Evolutionary conservation across 64 coral and sea anemone genomes (phyloP), one percentile per base, ranked within the genome.

Genomic region (Catalaphyllia jardinei): DNA sequence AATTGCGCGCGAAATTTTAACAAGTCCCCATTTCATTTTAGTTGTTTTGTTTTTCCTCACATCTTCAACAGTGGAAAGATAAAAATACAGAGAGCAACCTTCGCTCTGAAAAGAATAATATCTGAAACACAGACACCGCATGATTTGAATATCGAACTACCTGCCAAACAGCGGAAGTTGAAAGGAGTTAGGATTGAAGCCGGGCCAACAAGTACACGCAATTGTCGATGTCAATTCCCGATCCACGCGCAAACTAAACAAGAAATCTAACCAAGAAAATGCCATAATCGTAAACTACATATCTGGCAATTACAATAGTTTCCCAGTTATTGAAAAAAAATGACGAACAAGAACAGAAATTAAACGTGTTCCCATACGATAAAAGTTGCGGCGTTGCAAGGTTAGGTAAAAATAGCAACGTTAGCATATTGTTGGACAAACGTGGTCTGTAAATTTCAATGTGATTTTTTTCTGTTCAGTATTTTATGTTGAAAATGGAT

Each of bases 151-250:
- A 55, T 61, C 28, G 61, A 79, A 51, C 62, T 49, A 11, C 60
- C 69, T 35, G 80, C 17, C 60, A 50, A 83, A 85, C 81, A 71
- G 81, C 81, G 81, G 81, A 85, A 85, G 81, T 85, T 71, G 4
- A 71, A 71, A 19, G 38, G 25, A 71, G 62, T 51, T 85, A 81
- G 62, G 19, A 69, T 69, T 27, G 22, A 46, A 69, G 65, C n/a
- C 65, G 65, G 25, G 20, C 65, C n/a, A 69, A 69, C 24, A 24
- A 11, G 29, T 8, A 10, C 65, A 69, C 65, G 65, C 65, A 69
- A 69, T 5, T 27, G 65, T 69, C 65, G 65, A n/a, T 27, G 65
- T 24, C 25, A 69, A n/a, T 22, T 24, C 9, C n/a, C 10, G 54
- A 62, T 81, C 57, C 19, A 49, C 2, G 57, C 15, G 29, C 15